Evolutionary conservation across 2,113 vertebrate species (phyloP).

Genomic region (Ceyx margarethae): DNA sequence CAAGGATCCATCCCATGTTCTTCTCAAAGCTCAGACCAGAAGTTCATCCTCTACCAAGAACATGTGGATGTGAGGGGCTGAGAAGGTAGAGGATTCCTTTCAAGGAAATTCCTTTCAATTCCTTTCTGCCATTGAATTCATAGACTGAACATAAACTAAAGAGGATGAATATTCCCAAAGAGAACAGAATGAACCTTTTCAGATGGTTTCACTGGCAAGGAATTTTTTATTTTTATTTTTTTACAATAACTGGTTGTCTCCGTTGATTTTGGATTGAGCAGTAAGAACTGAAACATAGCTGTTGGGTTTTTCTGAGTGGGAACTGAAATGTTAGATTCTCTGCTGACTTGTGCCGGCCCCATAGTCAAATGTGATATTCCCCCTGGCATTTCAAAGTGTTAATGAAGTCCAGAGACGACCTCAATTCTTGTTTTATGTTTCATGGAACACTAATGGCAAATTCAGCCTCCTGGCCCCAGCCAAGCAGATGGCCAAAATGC

Average conservation of each 20-base stretch:
- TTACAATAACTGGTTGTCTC: not conserved
- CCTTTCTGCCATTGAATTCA: constrained; percentile 12
- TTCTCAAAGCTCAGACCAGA: not conserved
- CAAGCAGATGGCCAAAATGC: constrained; percentile 39
- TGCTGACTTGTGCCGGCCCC: constrained; percentile 10
- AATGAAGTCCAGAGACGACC: constrained; percentile 29
- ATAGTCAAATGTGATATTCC: constrained; percentile 35
- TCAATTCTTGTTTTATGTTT: constrained; percentile 22
- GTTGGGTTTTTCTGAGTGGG: not conserved
- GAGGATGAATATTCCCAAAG: not conserved
- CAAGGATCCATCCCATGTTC: not conserved
- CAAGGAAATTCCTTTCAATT: not conserved
- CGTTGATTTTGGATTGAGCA: constrained; percentile 30
- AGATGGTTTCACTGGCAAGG: not conserved
- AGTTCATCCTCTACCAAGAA: not conserved
- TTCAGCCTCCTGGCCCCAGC: constrained; percentile 5
- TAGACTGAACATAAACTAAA: not conserved
- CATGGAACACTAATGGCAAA: constrained; percentile 40
- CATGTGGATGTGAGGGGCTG: not conserved
- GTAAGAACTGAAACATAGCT: not conserved
- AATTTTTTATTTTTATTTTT: not conserved
- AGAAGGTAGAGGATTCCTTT: not conserved
- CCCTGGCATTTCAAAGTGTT: constrained; percentile 41
- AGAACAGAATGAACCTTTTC: constrained; percentile 24
- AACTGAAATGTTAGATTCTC: constrained; percentile 53